Evolutionary conservation across 2,888 invertebrate genomes (phyloP).

Genomic region (Spodoptera picta): DNA sequence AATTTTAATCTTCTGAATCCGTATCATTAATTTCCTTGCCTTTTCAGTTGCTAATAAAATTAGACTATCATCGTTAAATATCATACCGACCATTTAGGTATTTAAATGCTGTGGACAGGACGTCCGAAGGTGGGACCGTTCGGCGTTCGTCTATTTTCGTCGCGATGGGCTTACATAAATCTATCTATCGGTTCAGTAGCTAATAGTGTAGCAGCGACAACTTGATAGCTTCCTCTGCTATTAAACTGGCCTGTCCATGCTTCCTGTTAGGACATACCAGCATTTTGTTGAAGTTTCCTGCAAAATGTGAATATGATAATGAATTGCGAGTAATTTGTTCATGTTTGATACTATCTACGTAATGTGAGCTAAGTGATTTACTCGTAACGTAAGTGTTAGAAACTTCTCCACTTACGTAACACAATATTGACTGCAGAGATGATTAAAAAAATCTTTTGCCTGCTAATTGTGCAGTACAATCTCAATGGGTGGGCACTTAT

Average conservation of each 20-base stretch:
- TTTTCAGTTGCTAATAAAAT: constrained; percentile 23
- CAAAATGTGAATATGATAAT: constrained; percentile 43
- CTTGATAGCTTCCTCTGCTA: constrained; percentile 84
- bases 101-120: constrained; percentile 54
- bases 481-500: constrained; percentile 32
- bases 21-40: constrained; percentile 1
- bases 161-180: constrained; percentile 72
- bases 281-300: constrained; percentile 50
- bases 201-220: constrained; percentile 80
- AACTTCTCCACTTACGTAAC: too few relatives aligned
- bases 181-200: constrained; percentile 76
- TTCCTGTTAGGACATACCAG: constrained; percentile 63
- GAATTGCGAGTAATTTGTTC: constrained; percentile 32
- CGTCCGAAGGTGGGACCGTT: constrained; percentile 46
- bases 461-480: constrained; percentile 12
- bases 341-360: constrained; percentile 27
- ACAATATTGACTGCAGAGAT: too few relatives aligned
- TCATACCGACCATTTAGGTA: constrained; percentile 22
- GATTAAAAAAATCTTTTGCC: background rate
- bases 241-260: constrained; percentile 66
- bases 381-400: too few relatives aligned
- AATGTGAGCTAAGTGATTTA: constrained; percentile 9
- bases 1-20: background rate
- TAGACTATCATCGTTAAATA: constrained; percentile 45
- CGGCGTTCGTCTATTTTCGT: constrained; percentile 68